A percentile compares a stretch with the other conserved stretches of the same genome.
Conservation (phyloP, 2,113 vertebrate genomes). For the Myotis lucifugus region DNA sequence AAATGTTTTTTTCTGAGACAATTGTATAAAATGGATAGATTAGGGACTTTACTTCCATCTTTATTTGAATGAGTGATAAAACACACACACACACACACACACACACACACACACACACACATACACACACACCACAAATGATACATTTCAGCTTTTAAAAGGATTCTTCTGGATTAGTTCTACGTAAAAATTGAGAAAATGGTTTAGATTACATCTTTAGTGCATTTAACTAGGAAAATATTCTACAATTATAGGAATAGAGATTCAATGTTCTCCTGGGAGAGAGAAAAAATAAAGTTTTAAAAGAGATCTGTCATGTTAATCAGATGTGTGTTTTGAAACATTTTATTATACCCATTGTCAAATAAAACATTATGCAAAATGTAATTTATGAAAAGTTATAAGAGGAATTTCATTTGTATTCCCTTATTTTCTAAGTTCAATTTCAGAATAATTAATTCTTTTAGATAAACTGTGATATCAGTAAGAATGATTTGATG, state of each 20-base stretch:
- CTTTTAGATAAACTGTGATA: neutral
- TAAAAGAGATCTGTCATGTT: neutral
- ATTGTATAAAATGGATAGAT: neutral
- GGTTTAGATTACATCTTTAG: neutral
- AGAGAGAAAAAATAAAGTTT: neutral
- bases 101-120: neutral
- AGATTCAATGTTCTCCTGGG: neutral
- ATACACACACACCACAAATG: neutral
- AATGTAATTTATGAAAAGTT: neutral
- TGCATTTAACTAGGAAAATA: neutral
- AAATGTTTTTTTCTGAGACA: neutral
- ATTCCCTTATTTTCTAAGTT: conserved; percentile 24
- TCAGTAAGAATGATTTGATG: neutral
- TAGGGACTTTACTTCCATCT: neutral
- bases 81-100: neutral
- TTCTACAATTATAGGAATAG: neutral
- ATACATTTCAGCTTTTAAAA: neutral
- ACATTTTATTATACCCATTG: neutral
- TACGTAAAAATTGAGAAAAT: neutral
- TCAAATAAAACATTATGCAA: conserved; percentile 8
- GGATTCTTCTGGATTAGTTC: neutral
- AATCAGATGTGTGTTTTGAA: neutral
- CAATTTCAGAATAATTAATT: neutral
- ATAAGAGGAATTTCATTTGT: neutral
- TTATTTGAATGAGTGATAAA: neutral